phyloP scores from a whole-genome alignment of 2,113 vertebrate genomes.

The Poecile atricapillus region DNA sequence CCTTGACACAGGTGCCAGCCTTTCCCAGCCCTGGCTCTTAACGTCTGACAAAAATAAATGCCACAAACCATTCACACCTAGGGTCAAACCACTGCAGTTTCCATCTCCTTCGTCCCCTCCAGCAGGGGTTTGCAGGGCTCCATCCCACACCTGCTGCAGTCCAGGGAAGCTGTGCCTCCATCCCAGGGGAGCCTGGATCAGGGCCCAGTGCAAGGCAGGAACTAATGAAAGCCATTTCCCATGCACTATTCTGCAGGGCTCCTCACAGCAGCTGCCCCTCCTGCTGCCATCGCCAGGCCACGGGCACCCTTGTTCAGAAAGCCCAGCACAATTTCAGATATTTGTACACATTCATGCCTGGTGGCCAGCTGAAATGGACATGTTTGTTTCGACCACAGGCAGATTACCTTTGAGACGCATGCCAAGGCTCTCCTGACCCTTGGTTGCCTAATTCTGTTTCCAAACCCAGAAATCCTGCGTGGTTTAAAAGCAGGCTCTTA shows the following conservation, averaged over 20 bases:
- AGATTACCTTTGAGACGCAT: not conserved
- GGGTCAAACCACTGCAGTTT: not conserved
- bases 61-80: not conserved
- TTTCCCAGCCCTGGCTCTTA: not conserved
- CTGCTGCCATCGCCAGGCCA: not conserved
- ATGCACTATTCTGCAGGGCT: not conserved
- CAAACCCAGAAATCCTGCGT: not conserved
- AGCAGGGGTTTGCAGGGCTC: not conserved
- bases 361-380: not conserved
- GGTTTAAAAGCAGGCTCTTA: not conserved
- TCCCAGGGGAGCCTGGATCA: not conserved
- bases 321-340: not conserved
- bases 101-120: not conserved
- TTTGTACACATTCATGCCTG: not conserved
- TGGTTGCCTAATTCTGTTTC: not conserved
- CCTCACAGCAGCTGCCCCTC: not conserved
- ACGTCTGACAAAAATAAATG: not conserved
- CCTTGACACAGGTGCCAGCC: rapidly evolving
- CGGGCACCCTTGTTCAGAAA: not conserved
- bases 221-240: not conserved
- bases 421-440: not conserved
- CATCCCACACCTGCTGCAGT: not conserved
- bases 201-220: not conserved
- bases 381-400: not conserved
- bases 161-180: not conserved